Percentiles rank a stretch among this genome's conserved stretches.
Evolutionary conservation across 2,113 vertebrate species (phyloP).

Genomic region (Crotalus helleri): DNA sequence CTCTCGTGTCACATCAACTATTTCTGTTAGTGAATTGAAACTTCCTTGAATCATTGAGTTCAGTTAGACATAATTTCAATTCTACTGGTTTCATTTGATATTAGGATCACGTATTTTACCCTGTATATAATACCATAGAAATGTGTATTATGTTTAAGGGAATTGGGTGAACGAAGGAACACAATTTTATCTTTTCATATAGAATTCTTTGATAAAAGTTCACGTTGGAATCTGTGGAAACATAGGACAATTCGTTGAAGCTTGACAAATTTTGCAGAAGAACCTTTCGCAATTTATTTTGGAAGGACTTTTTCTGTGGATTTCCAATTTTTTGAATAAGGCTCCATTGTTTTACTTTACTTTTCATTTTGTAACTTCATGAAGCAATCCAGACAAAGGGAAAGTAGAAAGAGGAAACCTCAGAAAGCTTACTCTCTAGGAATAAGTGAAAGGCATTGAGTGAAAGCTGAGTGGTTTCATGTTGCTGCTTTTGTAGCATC

Average conservation of each 20-base stretch:
- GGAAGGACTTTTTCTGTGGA: not conserved
- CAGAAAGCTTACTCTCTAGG: not conserved
- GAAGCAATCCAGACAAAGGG: not conserved
- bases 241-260: not conserved
- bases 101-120: not conserved
- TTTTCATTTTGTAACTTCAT: not conserved
- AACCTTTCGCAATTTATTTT: not conserved
- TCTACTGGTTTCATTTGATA: not conserved
- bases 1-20: not conserved
- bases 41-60: not conserved
- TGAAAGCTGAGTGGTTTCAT: not conserved
- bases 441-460: not conserved
- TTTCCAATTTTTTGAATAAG: not conserved
- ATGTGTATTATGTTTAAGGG: not conserved
- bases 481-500: not conserved
- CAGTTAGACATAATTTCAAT: not conserved
- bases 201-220: not conserved
- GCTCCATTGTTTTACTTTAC: not conserved
- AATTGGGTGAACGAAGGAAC: not conserved
- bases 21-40: not conserved
- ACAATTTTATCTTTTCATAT: not conserved
- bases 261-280: not conserved
- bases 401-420: not conserved
- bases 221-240: not conserved
- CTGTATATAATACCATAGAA: not conserved